These are phyloP conservation scores for Ictidomys tridecemlineatus DNA, from an alignment of 2,113 vertebrate genomes.

Conservation along the genomic window DNA sequence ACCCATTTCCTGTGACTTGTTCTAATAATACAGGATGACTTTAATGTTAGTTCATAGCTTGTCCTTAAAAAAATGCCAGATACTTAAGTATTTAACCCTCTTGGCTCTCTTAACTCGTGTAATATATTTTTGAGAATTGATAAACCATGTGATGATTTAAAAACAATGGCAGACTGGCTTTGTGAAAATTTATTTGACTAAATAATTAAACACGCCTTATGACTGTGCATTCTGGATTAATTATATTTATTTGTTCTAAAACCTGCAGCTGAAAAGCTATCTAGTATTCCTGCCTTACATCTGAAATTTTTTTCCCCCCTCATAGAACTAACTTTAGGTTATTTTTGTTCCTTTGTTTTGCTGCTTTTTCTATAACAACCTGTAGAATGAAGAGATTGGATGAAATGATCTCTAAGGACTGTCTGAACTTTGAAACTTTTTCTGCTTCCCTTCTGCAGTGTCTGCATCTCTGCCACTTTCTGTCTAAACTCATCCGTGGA, in stretches of 20 bases:
- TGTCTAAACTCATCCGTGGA: background rate
- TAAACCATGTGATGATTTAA: background rate
- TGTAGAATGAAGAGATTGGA: slow-evolving; percentile 19
- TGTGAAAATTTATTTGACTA: background rate
- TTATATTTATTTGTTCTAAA: background rate
- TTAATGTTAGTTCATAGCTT: slow-evolving; percentile 75
- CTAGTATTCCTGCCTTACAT: background rate
- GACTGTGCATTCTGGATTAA: background rate
- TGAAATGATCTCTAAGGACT: background rate
- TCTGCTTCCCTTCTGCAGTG: background rate
- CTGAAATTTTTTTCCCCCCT: background rate
- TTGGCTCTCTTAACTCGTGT: background rate
- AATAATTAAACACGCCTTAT: background rate
- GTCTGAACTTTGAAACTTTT: background rate
- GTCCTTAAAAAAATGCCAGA: slow-evolving; percentile 68
- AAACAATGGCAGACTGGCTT: background rate
- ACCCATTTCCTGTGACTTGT: slow-evolving; percentile 81
- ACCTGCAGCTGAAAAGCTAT: background rate
- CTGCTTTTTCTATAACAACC: background rate
- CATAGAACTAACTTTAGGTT: background rate
- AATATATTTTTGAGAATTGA: slow-evolving; percentile 50
- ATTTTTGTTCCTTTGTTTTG: background rate
- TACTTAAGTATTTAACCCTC: slow-evolving; percentile 61
- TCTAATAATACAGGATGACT: slow-evolving; percentile 81
- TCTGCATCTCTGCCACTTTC: background rate